Evolutionary conservation across 2,113 vertebrate genomes (phyloP).

Genomic region (Thalassarche chlororhynchos): DNA sequence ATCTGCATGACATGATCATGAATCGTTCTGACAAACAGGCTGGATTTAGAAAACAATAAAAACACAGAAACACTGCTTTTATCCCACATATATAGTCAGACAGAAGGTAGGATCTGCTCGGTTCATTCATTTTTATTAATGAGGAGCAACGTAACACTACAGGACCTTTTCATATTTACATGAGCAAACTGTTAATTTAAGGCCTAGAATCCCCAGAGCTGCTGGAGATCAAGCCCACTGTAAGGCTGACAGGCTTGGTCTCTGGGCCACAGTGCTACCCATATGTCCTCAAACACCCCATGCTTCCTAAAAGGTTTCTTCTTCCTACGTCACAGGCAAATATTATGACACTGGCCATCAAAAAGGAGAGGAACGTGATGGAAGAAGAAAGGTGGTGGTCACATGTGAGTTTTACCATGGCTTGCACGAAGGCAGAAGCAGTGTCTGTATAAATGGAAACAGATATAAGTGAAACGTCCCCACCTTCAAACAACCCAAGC

Average conservation of each 20-base stretch:
- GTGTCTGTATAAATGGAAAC: neutral
- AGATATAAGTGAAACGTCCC: neutral
- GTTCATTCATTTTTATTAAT: neutral
- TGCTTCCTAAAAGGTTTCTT: neutral
- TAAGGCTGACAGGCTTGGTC: neutral
- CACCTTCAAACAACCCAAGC: neutral
- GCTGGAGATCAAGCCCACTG: neutral
- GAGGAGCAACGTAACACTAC: neutral
- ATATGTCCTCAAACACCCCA: neutral
- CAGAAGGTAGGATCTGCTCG: neutral
- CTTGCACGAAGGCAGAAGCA: neutral
- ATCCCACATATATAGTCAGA: neutral
- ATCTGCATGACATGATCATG: slow-evolving; percentile 15
- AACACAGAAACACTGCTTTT: slow-evolving; percentile 41
- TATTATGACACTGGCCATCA: neutral
- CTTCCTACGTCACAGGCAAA: neutral
- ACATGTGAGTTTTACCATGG: neutral
- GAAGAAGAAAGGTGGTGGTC: neutral
- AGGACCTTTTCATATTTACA: neutral
- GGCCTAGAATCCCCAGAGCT: neutral
- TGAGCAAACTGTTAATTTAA: neutral
- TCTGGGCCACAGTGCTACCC: neutral
- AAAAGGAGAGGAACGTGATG: neutral
- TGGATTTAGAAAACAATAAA: slow-evolving; percentile 7
- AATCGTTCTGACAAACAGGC: slow-evolving; percentile 36